Conservation (phyloP, 2,113 vertebrate genomes). For the Actenoides lindsayi region DNA sequence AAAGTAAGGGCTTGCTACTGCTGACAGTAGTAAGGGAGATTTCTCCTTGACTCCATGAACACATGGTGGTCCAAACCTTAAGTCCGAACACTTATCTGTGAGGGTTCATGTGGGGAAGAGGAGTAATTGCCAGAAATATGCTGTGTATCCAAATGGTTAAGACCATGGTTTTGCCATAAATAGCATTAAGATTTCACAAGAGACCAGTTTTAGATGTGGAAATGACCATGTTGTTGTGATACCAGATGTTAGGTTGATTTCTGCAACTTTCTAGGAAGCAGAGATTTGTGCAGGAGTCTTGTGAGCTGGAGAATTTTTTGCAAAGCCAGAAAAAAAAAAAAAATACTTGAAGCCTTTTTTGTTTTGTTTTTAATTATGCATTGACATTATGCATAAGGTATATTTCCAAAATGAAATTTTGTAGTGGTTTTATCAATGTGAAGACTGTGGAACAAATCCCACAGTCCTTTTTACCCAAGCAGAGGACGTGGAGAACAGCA, state of each 20-base stretch:
- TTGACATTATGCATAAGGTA: not conserved
- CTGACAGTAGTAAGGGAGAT: not conserved
- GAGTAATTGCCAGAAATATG: not conserved
- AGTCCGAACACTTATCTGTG: not conserved
- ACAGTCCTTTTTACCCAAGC: not conserved
- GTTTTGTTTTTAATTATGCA: not conserved
- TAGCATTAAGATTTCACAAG: not conserved
- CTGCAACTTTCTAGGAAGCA: not conserved
- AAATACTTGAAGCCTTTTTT: not conserved
- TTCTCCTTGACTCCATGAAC: not conserved
- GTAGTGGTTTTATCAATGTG: not conserved
- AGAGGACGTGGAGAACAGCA: not conserved
- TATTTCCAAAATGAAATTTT: not conserved
- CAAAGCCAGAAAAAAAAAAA: not conserved
- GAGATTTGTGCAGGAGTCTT: not conserved
- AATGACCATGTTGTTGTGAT: not conserved
- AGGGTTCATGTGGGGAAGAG: not conserved
- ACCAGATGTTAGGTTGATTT: not conserved
- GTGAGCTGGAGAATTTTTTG: not conserved
- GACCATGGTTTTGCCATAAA: not conserved
- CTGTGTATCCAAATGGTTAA: not conserved
- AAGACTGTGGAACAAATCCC: not conserved
- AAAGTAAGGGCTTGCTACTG: not conserved
- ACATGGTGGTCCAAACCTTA: not conserved
- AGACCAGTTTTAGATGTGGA: not conserved